Base-by-base conservation (phyloP, 2,113 vertebrate genomes). In the Muscicapa adusta region DNA sequence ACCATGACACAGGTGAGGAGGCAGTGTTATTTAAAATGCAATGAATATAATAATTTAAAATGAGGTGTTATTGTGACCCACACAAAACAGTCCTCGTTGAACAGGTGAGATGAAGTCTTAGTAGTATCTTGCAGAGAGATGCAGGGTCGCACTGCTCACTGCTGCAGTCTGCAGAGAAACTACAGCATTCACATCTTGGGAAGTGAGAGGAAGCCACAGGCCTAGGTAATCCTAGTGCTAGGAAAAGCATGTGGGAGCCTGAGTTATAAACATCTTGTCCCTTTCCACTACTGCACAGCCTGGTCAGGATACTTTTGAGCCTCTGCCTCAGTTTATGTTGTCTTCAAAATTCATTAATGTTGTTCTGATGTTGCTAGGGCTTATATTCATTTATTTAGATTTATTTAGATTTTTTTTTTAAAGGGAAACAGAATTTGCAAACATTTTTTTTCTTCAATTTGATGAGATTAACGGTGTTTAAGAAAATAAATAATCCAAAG, bases 211-310 rank as follows among this genome's bases (percentile, higher is more conserved):
- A 58, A 40, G 33, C 13, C 67, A 18, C 13, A 48, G 48, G 53
- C 17, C 23, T 18, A 22, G 51, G 36, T 61, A 51, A 76, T 24
- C 14, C 4, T 36, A 28, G 23, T 34, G 26, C 20, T 67, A 19
- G 36, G n/a, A 42, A 82, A 50, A 28, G 5, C 1, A 0, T 7
- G 1, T 51, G 20, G 45, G 12, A 60, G 12, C 50, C 23, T n/a
- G 22, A 70, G 51, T 13, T 57, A 74, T 16, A 57, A 83, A 66
- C 6, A n/a, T 47, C 20, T 51, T 28, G 12, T 47, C 29, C 20
- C 2, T 68, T 58, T 85, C 0, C 12, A 22, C 18, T 65, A 15
- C n/a, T 79, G 5, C 42, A 38, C 23, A 56, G 34, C n/a, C 22
- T 45, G 2, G 29, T 40, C 22, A 28, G 61, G 22, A n/a, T 51